Base-by-base conservation (phyloP, 2,113 vertebrate species). In the Mionectes macconnelli region DNA sequence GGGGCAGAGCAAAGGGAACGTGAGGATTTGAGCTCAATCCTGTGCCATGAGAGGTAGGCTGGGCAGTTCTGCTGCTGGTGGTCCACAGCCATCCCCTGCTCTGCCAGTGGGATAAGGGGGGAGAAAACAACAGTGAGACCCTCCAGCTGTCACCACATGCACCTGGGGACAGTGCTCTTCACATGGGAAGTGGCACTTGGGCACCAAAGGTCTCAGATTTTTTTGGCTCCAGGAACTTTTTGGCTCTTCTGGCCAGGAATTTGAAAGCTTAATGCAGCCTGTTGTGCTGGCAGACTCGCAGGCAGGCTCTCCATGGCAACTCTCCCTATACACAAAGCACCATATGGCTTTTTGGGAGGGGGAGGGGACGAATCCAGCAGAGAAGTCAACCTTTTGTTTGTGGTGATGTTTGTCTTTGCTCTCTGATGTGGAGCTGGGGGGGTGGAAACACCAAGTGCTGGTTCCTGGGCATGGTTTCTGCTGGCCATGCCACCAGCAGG, bases 291-390 rank as follows among this genome's bases (percentile, higher is more conserved):
- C 39, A 93, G 74, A 7, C 62, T 53, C 50, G 77, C 79, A 95
- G 88, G 80, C 94, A 87, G 75, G 85, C 88, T 96, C 96, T 96
- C 96, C 96, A 96, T 96, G 94, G 96, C 90, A 97, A 97, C 96
- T 93, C 88, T 92, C 64, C 79, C 94, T 82, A 92, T 94, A 95
- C 93, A 96, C 85, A 94, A 81, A 92, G 96, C 79, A 60, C 85
- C 96, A 96, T 96, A 96, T 96, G 96, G 90, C 95, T 93, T 93
- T 92, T 89, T 86, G 3, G 1, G 88, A 90, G 90, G 64, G 75
- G 86, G 93, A 95, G 79, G 79, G 87, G 95, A 49, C 4, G 40
- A 78, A 77, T 59, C 1, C 12, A 81, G 59, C 72, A 86, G 75
- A 68, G 74, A 88, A 94, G 40, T 84, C 88, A 74, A 60, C 73